Percentiles rank a stretch among this genome's conserved stretches.
These are phyloP conservation scores for Megalops cyprinoides DNA, from an alignment of 2,797 vertebrate genomes.

Conservation along the genomic window DNA sequence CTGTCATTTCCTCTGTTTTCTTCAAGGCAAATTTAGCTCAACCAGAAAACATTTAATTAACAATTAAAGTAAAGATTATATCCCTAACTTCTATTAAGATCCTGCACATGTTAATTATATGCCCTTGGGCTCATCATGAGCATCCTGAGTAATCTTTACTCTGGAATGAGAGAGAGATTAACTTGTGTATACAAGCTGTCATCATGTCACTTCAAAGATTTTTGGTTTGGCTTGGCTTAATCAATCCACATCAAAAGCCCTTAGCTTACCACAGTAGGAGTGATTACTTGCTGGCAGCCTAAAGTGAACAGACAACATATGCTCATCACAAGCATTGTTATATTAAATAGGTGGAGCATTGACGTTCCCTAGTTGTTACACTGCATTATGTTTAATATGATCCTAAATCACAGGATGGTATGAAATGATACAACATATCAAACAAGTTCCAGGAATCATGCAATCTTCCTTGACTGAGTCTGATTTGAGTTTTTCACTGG, in stretches of 20 bases:
- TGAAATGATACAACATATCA: neutral
- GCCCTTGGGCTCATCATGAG: constrained; percentile 13
- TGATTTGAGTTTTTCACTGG: neutral
- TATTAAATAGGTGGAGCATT: neutral
- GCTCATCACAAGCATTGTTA: neutral
- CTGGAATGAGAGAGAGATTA: constrained; percentile 1
- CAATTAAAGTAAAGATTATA: constrained; percentile 4
- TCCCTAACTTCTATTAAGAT: constrained; percentile 6
- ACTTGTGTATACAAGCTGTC: constrained; percentile 12
- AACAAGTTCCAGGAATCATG: neutral
- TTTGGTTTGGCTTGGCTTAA: neutral
- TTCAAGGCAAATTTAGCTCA: constrained; percentile 10
- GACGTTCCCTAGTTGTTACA: neutral
- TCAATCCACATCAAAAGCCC: neutral
- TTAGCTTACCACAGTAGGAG: neutral
- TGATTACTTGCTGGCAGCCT: neutral
- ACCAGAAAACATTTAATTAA: neutral
- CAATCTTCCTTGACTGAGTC: neutral
- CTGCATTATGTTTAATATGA: neutral
- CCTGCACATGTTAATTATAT: neutral
- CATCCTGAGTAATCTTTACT: neutral
- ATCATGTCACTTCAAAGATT: constrained; percentile 15
- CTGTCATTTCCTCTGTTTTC: neutral
- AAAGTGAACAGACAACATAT: neutral
- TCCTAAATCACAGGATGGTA: neutral